A percentile compares a stretch with the other conserved stretches of the same genome.
phyloP scores from a whole-genome alignment of 1,140 invertebrate genomes.

The Halesus radiatus region DNA sequence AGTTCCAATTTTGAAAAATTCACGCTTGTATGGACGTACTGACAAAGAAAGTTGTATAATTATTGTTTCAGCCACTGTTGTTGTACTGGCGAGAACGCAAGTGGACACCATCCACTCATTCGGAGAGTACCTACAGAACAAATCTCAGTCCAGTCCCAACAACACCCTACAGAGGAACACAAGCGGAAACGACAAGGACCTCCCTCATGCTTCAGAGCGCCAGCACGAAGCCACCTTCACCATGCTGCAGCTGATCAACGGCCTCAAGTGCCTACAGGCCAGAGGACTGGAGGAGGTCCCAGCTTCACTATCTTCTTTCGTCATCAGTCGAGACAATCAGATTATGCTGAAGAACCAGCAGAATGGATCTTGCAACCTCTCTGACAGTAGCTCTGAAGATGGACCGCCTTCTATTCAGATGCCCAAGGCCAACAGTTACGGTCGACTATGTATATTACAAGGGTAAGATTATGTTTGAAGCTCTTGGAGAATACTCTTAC shows the following conservation, averaged over 20 bases:
- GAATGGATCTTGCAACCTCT: conserved; percentile 68
- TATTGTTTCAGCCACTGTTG: conserved; percentile 82
- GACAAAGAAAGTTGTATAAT: too few relatives aligned
- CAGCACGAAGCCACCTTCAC: conserved; percentile 75
- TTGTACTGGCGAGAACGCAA: conserved; percentile 78
- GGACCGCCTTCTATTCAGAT: conserved; percentile 65
- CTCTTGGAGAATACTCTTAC: too few relatives aligned
- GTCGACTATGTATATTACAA: conserved; percentile 81
- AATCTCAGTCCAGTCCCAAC: conserved; percentile 64
- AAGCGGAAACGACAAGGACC: conserved; percentile 65
- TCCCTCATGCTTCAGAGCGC: conserved; percentile 62
- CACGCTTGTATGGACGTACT: too few relatives aligned
- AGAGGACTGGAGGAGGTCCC: conserved; percentile 85
- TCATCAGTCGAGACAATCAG: conserved; percentile 72
- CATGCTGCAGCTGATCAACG: conserved; percentile 84
- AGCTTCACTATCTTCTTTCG: conserved; percentile 76
- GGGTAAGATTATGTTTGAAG: conserved; percentile 69
- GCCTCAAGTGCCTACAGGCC: conserved; percentile 86
- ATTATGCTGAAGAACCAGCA: conserved; percentile 57
- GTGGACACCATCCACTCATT: conserved; percentile 79
- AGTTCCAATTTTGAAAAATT: too few relatives aligned
- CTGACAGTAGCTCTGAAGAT: conserved; percentile 61
- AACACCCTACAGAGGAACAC: conserved; percentile 61
- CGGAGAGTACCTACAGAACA: conserved; percentile 69
- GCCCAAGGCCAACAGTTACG: conserved; percentile 70